Base-by-base conservation (phyloP, 2,888 invertebrate species). In the Autographa gamma region DNA sequence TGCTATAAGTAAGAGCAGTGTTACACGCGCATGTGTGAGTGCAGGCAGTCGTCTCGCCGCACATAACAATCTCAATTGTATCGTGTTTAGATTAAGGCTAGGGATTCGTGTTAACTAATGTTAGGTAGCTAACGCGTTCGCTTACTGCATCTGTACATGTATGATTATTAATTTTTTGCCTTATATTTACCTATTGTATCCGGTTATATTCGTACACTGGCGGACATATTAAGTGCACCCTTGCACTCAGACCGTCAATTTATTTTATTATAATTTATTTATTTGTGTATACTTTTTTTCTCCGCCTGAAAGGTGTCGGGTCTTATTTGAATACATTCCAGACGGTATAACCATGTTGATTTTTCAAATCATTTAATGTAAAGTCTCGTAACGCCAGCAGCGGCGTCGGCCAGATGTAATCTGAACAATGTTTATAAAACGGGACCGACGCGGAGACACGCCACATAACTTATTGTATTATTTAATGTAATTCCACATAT, bases 301-400 rank as follows among this genome's bases (percentile, higher is more conserved):
- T 89, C 91, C 94, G 91, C 95, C 95, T 95, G 93, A 91, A 94
- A 95, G 95, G 95, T 95, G 94, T 95, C 93, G 92, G 94, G 94
- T 94, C 92, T 89, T 91, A 89, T 88, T 85, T 79, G 86, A 91
- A 91, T 93, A 95, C 95, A 95, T 95, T 95, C 95, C 95, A 95
- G 91, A 89, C 92, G 94, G 95, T 95, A 80, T 89, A 91, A 95
- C 95, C 95, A 93, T 91, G 92, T 94, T 93, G 91, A 91, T 92
- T 92, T 93, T 84, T 84, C 85, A 86, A 86, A 82, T 88, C 85
- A 85, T 81, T 88, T 86, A 85, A 85, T 80, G 74, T 80, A 69
- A 77, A 65, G 80, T 81, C 74, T 79, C 82, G 69, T 54, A 5
- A 56, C 25, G 54, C 19, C 60, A 48, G 19, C 67, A 66, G 63